Base-by-base conservation (phyloP, 2,797 vertebrate genomes). In the Muraenolepis orangiensis region DNA sequence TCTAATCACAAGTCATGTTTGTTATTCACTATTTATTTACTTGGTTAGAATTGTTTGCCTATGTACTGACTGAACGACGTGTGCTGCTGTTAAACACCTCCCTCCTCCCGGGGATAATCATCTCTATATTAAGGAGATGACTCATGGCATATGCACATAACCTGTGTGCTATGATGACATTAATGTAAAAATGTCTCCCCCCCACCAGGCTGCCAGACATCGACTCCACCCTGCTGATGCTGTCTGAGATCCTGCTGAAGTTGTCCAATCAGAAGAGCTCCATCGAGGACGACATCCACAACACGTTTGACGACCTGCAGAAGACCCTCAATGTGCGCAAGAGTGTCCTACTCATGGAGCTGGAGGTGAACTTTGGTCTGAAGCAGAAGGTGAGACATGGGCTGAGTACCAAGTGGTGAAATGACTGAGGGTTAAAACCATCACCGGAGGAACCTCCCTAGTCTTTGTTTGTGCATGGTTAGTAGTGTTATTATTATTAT, bases 291-390 rank as follows among this genome's bases (percentile, higher is more conserved):
- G 95, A 95, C 88, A 96, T 99, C 88, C 97, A 98, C 72, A 87
- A 92, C 6, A 96, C 96, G 38, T 99, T 99, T 70, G 96, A 97
- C 36, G 97, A 99, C 87, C 88, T 99, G 75, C 97, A 99, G 93
- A 98, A 98, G 90, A 97, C 96, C 1, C 89, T 99, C 76, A 98
- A 98, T 26, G 96, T 98, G 76, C 94, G 98, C 76, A 99, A 99
- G 88, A 99, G 97, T 0, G 96, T 99, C 67, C 88, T 99, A 80
- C 96, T 99, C 0, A 98, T 99, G 98, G 98, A 99, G 86, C 92
- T 99, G 87, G 98, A 99, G 90, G 97, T 99, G 88, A 99, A 96
- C 93, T 98, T 98, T 23, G 96, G 96, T 74, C 95, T 98, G 83
- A 99, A 99, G 91, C 96, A 99, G 91, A 99, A 99, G 93, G 98